Percentiles rank a stretch among this genome's conserved stretches.
phyloP scores from a whole-genome alignment of 1,140 invertebrate species.

The Neotoxoptera formosana region DNA sequence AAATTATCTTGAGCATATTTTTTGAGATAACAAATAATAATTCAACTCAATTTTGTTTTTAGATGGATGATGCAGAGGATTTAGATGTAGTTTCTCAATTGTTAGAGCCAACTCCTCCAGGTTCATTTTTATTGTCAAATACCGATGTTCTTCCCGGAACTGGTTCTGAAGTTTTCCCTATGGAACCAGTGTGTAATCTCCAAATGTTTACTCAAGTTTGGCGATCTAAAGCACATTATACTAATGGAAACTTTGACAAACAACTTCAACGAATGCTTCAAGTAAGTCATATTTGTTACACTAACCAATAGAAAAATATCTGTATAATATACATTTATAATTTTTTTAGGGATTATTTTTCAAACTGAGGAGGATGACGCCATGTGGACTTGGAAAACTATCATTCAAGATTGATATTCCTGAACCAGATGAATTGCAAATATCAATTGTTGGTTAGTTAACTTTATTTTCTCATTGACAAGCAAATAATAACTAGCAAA shows the following conservation, averaged over 20 bases:
- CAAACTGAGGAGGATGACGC: slow-evolving; percentile 82
- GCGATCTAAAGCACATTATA: slow-evolving; percentile 65
- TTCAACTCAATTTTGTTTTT: slow-evolving; percentile 59
- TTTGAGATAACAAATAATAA: slow-evolving; percentile 11
- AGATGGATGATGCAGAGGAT: slow-evolving; percentile 88
- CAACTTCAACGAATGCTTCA: slow-evolving; percentile 74
- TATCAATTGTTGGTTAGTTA: slow-evolving; percentile 72
- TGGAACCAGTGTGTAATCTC: slow-evolving; percentile 72
- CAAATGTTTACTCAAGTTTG: slow-evolving; percentile 91
- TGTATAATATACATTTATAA: slow-evolving; percentile 60
- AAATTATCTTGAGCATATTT: neutral
- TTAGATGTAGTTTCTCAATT: slow-evolving; percentile 80
- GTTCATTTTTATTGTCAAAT: slow-evolving; percentile 85
- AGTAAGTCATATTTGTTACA: slow-evolving; percentile 63
- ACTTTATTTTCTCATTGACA: neutral
- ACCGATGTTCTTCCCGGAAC: slow-evolving; percentile 81
- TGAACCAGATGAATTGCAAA: slow-evolving; percentile 89
- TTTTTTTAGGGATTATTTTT: slow-evolving; percentile 80
- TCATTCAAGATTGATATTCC: slow-evolving; percentile 82
- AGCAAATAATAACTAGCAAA: neutral
- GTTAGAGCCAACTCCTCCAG: slow-evolving; percentile 78
- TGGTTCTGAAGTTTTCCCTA: slow-evolving; percentile 62
- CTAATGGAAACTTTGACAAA: slow-evolving; percentile 63
- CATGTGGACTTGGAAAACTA: slow-evolving; percentile 81
- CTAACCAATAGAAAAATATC: slow-evolving; percentile 14